Evolutionary conservation across 2,888 invertebrate genomes (phyloP).

Genomic region (Caradrina clavipalpis): DNA sequence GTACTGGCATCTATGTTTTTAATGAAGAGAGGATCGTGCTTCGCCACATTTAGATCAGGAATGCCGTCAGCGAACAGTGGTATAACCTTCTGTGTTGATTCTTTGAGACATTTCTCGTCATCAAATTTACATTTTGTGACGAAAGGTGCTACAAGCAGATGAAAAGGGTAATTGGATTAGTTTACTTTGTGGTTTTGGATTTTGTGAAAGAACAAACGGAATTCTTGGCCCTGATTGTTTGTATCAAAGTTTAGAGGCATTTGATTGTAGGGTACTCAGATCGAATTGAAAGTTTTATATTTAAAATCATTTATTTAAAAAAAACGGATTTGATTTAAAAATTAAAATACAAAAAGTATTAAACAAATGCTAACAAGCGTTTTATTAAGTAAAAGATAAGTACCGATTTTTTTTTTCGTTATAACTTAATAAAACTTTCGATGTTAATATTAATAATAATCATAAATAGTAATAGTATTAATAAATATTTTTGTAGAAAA

Average conservation of each 20-base stretch:
- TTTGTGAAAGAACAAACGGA: neutral
- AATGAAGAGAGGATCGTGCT: conserved; percentile 73
- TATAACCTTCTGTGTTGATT: conserved; percentile 66
- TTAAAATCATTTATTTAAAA: neutral
- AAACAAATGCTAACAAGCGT: too few relatives aligned
- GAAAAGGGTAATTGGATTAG: conserved; percentile 11
- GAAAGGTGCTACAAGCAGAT: conserved; percentile 65
- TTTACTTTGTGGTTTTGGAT: conserved; percentile 7
- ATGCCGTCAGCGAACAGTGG: conserved; percentile 71
- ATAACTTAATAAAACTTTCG: too few relatives aligned
- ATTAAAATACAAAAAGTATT: neutral
- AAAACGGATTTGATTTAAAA: neutral
- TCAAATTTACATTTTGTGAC: conserved; percentile 74
- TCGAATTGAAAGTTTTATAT: too few relatives aligned
- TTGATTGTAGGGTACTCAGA: neutral
- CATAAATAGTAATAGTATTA: too few relatives aligned
- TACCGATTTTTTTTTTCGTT: too few relatives aligned
- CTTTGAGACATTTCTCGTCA: conserved; percentile 75
- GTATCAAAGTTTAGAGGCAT: neutral
- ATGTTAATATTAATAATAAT: too few relatives aligned
- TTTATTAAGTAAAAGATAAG: too few relatives aligned
- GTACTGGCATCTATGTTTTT: conserved; percentile 74
- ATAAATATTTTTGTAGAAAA: neutral
- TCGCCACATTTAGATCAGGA: conserved; percentile 70
- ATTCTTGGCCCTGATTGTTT: neutral